Evolutionary conservation across 2,113 vertebrate genomes (phyloP).

Genomic region (Meleagris gallopavo): DNA sequence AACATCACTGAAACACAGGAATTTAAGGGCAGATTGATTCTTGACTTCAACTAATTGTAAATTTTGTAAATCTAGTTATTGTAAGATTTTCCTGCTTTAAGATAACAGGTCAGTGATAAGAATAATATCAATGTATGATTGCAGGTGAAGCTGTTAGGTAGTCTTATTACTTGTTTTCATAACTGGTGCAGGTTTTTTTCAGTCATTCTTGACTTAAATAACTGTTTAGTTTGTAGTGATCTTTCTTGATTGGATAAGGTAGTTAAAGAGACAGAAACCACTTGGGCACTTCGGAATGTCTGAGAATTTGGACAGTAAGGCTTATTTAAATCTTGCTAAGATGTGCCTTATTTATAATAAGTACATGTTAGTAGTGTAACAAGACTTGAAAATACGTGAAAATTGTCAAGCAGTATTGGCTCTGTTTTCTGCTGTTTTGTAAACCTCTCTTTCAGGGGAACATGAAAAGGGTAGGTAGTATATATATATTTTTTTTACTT

Average conservation of each 20-base stretch:
- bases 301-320: background rate
- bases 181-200: background rate
- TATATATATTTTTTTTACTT: accelerated
- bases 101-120: background rate
- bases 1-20: background rate
- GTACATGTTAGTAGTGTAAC: background rate
- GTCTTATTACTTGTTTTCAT: background rate
- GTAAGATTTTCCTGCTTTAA: background rate
- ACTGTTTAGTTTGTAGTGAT: background rate
- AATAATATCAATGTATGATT: background rate
- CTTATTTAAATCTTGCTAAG: background rate
- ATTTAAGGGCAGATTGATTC: background rate
- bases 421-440: background rate
- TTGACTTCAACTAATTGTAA: background rate
- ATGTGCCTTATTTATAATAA: background rate
- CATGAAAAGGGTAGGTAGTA: accelerated
- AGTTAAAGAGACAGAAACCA: background rate
- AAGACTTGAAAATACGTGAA: background rate
- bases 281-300: background rate
- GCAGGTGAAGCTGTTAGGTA: background rate
- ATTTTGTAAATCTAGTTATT: background rate
- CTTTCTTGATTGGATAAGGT: background rate
- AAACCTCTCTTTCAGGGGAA: background rate
- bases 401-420: background rate
- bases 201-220: background rate